Evolutionary conservation across 1,140 invertebrate species (phyloP).

Genomic region (Apis cerana): DNA sequence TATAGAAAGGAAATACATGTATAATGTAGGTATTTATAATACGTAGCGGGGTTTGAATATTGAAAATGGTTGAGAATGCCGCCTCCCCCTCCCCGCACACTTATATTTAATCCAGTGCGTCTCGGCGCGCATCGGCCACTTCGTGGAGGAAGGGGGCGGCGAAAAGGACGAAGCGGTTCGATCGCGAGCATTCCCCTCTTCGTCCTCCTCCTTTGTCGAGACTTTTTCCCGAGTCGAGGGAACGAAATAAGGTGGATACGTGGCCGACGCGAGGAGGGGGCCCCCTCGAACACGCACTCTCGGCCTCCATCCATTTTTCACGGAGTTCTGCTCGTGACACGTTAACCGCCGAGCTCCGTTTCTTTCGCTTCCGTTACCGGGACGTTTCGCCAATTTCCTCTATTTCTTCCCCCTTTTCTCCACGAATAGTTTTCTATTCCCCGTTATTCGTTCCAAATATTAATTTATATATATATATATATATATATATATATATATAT

Average conservation of each 20-base stretch:
- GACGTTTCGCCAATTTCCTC: neutral
- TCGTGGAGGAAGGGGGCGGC: too few species aligned
- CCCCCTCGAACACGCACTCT: neutral
- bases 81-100: too few species aligned
- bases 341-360: neutral
- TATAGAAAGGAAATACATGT: too few species aligned
- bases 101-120: too few species aligned
- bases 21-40: too few species aligned
- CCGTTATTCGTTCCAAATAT: too few species aligned
- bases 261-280: neutral
- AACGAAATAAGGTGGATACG: conserved; percentile 19
- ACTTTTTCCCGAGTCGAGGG: neutral
- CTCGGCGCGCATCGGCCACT: too few species aligned
- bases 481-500: too few species aligned
- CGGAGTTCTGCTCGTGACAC: neutral
- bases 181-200: neutral
- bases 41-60: too few species aligned
- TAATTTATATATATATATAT: too few species aligned
- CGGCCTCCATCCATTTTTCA: neutral
- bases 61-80: too few species aligned
- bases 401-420: neutral
- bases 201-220: neutral
- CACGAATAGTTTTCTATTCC: too few species aligned
- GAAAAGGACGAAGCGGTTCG: neutral
- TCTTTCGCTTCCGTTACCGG: neutral